A percentile compares a stretch with the other conserved stretches of the same genome.
Conservation (phyloP, 2,888 invertebrate species). For the Lymantria dispar region DNA sequence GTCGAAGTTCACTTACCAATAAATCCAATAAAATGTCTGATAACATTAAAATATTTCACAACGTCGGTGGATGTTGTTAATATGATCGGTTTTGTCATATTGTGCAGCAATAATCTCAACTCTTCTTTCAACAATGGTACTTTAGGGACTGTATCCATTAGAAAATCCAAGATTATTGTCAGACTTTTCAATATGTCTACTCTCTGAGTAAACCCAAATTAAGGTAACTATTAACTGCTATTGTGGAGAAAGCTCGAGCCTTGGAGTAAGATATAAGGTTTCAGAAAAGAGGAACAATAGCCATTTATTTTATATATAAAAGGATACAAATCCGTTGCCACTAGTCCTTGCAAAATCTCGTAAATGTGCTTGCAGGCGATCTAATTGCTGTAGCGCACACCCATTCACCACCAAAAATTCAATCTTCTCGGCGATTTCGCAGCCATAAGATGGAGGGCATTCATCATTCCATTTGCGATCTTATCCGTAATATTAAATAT, state of each 20-base stretch:
- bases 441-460: constrained; percentile 43
- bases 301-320: too few species aligned
- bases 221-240: neutral
- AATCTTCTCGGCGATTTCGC: constrained; percentile 50
- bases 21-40: constrained; percentile 52
- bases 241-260: too few species aligned
- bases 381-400: constrained; percentile 39
- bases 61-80: constrained; percentile 44
- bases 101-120: constrained; percentile 38
- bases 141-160: constrained; percentile 42
- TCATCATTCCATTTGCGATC: constrained; percentile 38
- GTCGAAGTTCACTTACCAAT: constrained; percentile 44
- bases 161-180: constrained; percentile 46
- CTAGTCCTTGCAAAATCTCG: constrained; percentile 45
- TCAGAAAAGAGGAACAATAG: too few species aligned
- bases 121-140: constrained; percentile 31
- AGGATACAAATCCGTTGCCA: constrained; percentile 66
- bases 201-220: constrained; percentile 8
- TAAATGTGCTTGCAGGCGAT: constrained; percentile 46
- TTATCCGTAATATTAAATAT: neutral
- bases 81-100: constrained; percentile 49
- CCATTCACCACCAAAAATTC: constrained; percentile 50
- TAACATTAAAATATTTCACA: constrained; percentile 38
- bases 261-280: neutral
- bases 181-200: constrained; percentile 46